Percentiles rank a stretch among this genome's conserved stretches.
Evolutionary conservation across 2,888 invertebrate species (phyloP).

Genomic region (Lepetodrilus schrolli): DNA sequence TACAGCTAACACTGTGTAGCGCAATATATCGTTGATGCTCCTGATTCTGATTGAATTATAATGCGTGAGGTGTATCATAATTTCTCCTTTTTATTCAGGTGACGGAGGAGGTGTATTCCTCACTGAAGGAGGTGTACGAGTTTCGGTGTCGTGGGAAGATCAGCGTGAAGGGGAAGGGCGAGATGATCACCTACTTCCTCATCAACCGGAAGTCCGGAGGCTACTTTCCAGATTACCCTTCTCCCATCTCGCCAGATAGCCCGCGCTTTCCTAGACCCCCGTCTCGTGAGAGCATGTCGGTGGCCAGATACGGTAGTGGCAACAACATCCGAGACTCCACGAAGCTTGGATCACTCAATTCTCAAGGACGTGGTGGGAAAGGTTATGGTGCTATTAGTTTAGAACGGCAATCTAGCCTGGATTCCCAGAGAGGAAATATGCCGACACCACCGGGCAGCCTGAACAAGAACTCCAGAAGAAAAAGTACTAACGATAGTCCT

Average conservation of each 20-base stretch:
- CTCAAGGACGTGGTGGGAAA: slow-evolving; percentile 37
- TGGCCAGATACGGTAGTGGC: slow-evolving; percentile 39
- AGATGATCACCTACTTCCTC: slow-evolving; percentile 95
- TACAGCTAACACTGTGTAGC: no score
- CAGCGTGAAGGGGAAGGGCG: slow-evolving; percentile 93
- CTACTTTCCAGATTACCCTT: slow-evolving; percentile 39
- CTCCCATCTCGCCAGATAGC: slow-evolving; percentile 41
- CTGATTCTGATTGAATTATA: no score
- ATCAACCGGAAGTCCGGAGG: slow-evolving; percentile 51
- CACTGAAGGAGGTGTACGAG: slow-evolving; percentile 78
- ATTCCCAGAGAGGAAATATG: slow-evolving; percentile 42
- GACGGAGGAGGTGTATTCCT: slow-evolving; percentile 88
- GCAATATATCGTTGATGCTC: no score
- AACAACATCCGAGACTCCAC: slow-evolving; percentile 40
- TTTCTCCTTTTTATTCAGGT: slow-evolving; percentile 76
- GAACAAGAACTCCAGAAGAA: slow-evolving; percentile 56
- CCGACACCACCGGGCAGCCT: slow-evolving; percentile 70
- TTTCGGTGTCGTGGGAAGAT: slow-evolving; percentile 78
- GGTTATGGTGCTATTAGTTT: slow-evolving; percentile 41
- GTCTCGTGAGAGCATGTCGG: slow-evolving; percentile 37
- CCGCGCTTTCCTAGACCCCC: slow-evolving; percentile 40
- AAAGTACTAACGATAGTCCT: slow-evolving; percentile 52
- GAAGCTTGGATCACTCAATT: slow-evolving; percentile 48
- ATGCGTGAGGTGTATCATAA: neutral
- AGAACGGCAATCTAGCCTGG: slow-evolving; percentile 48